phyloP scores from a whole-genome alignment of 2,113 vertebrate genomes.

The Vicugna pacos region DNA sequence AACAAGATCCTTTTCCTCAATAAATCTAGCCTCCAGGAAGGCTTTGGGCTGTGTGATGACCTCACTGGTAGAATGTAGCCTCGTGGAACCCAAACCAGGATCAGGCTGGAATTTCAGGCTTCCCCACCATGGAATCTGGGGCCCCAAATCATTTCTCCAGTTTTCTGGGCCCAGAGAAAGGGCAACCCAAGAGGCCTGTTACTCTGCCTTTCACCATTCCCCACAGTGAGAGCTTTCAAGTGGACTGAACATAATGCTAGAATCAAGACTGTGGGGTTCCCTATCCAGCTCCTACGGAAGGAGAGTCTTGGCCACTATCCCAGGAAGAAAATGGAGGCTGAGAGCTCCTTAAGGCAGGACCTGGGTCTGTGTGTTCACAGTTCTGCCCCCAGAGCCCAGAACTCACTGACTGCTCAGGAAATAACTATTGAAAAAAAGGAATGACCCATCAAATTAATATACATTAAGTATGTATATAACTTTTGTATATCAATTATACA shows the following conservation, averaged over 20 bases:
- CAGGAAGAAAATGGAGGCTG: not conserved
- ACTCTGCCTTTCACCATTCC: not conserved
- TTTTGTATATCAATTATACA: not conserved
- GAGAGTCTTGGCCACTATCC: not conserved
- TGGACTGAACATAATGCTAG: not conserved
- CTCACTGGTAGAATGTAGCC: not conserved
- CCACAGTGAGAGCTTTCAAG: not conserved
- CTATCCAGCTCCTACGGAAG: not conserved
- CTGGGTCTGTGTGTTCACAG: not conserved
- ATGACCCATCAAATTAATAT: not conserved
- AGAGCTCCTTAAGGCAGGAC: not conserved
- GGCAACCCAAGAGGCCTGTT: not conserved
- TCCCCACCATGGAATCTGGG: not conserved
- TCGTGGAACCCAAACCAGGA: not conserved
- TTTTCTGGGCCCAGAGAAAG: not conserved
- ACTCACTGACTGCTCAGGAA: not conserved
- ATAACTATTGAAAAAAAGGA: not conserved
- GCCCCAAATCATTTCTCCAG: not conserved
- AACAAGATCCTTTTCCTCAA: not conserved
- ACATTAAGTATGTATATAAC: not conserved
- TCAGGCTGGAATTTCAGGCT: not conserved
- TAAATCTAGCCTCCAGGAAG: not conserved
- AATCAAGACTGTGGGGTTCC: not conserved
- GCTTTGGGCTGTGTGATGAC: not conserved
- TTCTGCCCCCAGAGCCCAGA: not conserved